Percentiles rank a stretch among this genome's conserved stretches.
phyloP scores from a whole-genome alignment of 1,140 invertebrate genomes.

The Brevipalpus yothersi region DNA sequence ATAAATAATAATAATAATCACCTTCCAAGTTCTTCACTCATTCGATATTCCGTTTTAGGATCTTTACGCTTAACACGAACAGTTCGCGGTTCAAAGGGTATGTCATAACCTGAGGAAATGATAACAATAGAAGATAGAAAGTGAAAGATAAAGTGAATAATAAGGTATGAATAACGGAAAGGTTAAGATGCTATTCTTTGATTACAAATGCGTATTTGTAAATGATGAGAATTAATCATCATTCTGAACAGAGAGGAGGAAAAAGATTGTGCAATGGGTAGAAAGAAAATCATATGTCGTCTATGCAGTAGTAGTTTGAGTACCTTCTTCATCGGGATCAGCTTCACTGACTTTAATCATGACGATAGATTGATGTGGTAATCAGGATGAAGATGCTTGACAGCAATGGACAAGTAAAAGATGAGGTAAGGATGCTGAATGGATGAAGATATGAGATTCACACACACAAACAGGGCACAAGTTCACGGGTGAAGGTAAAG shows the following conservation, averaged over 20 bases:
- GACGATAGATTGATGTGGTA: not conserved
- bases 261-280: too few species aligned
- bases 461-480: too few species aligned
- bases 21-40: conserved; percentile 12
- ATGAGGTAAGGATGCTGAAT: too few species aligned
- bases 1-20: conserved; percentile 1
- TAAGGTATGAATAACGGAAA: too few species aligned
- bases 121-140: not conserved
- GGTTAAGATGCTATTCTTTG: too few species aligned
- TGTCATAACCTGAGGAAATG: conserved; percentile 3
- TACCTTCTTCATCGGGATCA: conserved; percentile 12
- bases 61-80: conserved; percentile 11
- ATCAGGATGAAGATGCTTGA: conserved; percentile 1
- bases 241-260: too few species aligned
- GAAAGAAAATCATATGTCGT: not conserved
- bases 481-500: too few species aligned
- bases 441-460: too few species aligned
- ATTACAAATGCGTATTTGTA: too few species aligned
- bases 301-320: not conserved
- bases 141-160: too few species aligned
- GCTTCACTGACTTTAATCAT: conserved; percentile 14
- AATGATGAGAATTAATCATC: too few species aligned
- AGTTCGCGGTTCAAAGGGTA: conserved; percentile 11
- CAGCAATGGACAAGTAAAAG: too few species aligned
- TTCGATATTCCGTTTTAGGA: conserved; percentile 9